Percentiles rank a stretch among this genome's conserved stretches.
Evolutionary conservation across 1,140 invertebrate genomes (phyloP).

Genomic region (Macrobrachium rosenbergii): DNA sequence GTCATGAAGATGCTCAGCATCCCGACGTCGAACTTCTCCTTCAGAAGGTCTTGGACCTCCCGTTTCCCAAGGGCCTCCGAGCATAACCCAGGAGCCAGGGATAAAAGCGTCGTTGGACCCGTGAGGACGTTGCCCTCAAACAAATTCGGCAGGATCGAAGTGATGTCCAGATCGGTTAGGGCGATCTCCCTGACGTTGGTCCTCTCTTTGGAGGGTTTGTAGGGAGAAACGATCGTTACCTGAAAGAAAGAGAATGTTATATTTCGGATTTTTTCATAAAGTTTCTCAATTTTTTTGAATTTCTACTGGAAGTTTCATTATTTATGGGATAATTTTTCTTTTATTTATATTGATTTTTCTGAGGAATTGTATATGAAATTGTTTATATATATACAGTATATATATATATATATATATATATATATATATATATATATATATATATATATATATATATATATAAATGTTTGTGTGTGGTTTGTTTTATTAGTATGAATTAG

Average conservation of each 20-base stretch:
- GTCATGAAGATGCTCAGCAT: background rate
- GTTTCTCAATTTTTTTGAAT: background rate
- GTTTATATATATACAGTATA: no score
- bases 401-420: no score
- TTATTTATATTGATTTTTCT: no score
- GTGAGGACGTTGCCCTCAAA: conserved; percentile 1
- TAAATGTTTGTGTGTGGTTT: no score
- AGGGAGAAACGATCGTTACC: conserved; percentile 41
- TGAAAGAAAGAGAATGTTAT: background rate
- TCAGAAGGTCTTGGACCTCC: conserved; percentile 35
- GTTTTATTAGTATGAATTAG: no score
- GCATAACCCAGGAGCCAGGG: background rate
- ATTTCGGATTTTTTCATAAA: background rate
- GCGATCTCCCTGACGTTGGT: conserved; percentile 24
- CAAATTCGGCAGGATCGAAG: background rate
- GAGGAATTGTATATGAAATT: no score
- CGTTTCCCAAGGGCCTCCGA: conserved; percentile 14
- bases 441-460: no score
- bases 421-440: no score
- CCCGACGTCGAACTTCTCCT: conserved; percentile 41
- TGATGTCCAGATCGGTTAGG: conserved; percentile 6
- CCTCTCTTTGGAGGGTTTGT: conserved; percentile 20
- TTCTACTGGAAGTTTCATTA: background rate
- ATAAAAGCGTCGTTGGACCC: background rate
- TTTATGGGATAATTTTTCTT: no score